Base-by-base conservation (phyloP, 2,113 vertebrate genomes). In the Rhynchopsitta pachyrhyncha region DNA sequence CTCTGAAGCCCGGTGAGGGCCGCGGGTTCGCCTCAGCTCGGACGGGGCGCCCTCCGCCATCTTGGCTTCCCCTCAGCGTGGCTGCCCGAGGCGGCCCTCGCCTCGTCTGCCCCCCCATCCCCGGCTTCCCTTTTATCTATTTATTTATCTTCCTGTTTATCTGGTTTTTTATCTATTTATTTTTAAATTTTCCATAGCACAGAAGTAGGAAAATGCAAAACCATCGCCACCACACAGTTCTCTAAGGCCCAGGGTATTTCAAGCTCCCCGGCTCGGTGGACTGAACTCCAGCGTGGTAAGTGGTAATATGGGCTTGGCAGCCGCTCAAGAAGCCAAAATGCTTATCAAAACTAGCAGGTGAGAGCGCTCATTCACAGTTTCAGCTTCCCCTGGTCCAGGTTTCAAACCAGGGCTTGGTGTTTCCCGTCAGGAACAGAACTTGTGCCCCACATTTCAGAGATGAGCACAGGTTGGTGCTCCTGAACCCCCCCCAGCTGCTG, bases 41-140 rank as follows among this genome's bases (percentile, higher is more conserved):
- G 13, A 4, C 5, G 27, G 29, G 57, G 52, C 39, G 25, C 77
- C 4, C 47, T 27, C 47, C 55, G 42, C 83, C 83, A 82, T 77
- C 3, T 76, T 70, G 77, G 13, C 7, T 16, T 19, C 19, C 9
- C 64, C 49, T 70, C 62, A 41, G 53, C 1, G 9, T 20, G 22
- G 18, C 28, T 8, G 53, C 15, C 3, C 1, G 16, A 22, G 14
- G 50, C 20, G 2, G 12, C 3, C 2, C 3, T 8, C 12, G 22
- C 20, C 18, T n/a, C 33, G 6, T 25, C 46, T 52, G 11, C 16
- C 7, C 13, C 7, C 17, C 14, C 12, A 6, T 12, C 28, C 6
- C 4, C 13, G 19, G 8, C 33, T 9, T 60, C n/a, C 22, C 23
- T 44, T 31, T 44, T 44, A 23, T 18, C 52, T 53, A 7, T 53